Percentiles rank a stretch among this genome's conserved stretches.
phyloP scores from a whole-genome alignment of 2,888 invertebrate species.

The Crepidodera aurea region DNA sequence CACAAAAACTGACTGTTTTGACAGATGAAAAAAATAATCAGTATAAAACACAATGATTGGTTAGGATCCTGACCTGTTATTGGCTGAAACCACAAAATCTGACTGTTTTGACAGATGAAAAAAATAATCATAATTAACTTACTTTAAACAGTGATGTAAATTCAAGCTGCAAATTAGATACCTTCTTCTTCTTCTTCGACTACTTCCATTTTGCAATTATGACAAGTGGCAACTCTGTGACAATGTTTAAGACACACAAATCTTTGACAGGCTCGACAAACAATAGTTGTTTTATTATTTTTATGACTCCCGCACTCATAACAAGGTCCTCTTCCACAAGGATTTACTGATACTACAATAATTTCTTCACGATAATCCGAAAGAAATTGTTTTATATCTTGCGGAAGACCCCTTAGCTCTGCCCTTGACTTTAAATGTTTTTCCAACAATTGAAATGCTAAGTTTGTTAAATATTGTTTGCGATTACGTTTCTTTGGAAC shows the following conservation, averaged over 20 bases:
- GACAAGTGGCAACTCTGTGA: conserved; percentile 5
- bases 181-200: conserved; percentile 1
- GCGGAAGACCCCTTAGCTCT: neutral
- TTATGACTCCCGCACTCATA: conserved; percentile 2
- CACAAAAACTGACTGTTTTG: too few species aligned
- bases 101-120: too few species aligned
- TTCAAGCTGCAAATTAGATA: neutral
- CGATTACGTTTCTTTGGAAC: neutral
- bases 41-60: too few species aligned
- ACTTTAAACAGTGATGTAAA: too few species aligned
- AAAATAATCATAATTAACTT: too few species aligned
- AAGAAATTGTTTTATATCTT: conserved; percentile 2
- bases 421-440: neutral
- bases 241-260: conserved; percentile 4
- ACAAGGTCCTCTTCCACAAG: conserved; percentile 4
- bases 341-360: neutral
- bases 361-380: neutral
- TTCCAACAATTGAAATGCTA: neutral
- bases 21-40: too few species aligned
- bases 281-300: conserved; percentile 3
- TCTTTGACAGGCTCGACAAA: neutral
- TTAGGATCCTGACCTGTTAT: too few species aligned
- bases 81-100: too few species aligned
- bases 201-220: conserved; percentile 6
- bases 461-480: neutral